A percentile compares a stretch with the other conserved stretches of the same genome.
Evolutionary conservation across 2,797 vertebrate genomes (phyloP).

Genomic region (Crocidura indochinensis): DNA sequence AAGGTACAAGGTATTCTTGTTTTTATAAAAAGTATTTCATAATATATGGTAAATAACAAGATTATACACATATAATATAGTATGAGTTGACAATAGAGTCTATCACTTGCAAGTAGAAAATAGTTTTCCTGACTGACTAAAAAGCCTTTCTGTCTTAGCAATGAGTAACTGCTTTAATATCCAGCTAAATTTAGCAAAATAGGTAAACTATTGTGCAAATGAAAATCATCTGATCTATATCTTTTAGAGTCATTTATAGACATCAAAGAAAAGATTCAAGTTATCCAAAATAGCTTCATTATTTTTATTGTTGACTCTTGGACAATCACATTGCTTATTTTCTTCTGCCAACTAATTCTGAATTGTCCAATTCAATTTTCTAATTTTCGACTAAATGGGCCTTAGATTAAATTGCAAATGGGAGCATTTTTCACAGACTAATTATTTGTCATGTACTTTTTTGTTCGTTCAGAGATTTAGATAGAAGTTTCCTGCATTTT

Average conservation of each 20-base stretch:
- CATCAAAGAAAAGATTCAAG: neutral
- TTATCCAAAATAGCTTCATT: neutral
- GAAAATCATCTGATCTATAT: neutral
- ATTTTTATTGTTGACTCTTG: conserved; percentile 10
- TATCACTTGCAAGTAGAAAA: conserved; percentile 43
- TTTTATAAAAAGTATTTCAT: conserved; percentile 32
- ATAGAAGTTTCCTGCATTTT: neutral
- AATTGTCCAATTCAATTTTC: conserved; percentile 7
- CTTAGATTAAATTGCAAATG: neutral
- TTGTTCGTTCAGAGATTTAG: neutral
- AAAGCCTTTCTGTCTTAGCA: neutral
- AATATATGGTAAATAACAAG: conserved; percentile 12
- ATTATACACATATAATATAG: neutral
- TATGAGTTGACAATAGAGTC: neutral
- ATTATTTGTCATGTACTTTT: neutral
- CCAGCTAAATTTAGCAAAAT: neutral
- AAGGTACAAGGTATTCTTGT: neutral
- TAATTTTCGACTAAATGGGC: conserved; percentile 30
- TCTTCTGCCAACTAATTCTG: conserved; percentile 51
- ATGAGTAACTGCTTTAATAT: neutral
- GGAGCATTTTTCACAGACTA: neutral
- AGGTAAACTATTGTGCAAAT: conserved; percentile 16
- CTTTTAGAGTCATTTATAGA: conserved; percentile 3
- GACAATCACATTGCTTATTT: conserved; percentile 15
- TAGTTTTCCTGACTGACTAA: neutral